Base-by-base conservation (phyloP, 2,888 invertebrate species). In the Rhagophthalmus giganteus region DNA sequence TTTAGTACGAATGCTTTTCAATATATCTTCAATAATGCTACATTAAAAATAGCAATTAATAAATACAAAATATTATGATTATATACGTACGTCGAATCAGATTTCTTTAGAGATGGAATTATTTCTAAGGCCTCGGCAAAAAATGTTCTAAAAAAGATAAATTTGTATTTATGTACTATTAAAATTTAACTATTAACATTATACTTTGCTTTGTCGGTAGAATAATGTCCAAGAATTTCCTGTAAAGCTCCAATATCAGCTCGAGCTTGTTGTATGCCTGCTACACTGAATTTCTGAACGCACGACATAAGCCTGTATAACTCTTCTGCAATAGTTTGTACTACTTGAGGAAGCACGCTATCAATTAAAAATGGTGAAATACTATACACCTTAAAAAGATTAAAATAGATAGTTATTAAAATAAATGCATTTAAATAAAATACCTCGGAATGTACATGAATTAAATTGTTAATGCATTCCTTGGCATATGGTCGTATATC, bases 271-370 rank as follows among this genome's bases (percentile, higher is more conserved):
- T 87, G 80, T 38, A 85, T 84, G 31, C 89, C 88, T 46, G 83
- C 79, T 59, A 79, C 78, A 69, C 83, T 84, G 64, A 87, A 87
- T 54, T 81, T 79, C 52, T 80, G 79, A 7, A 88, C 87, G 71
- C 90, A 90, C 25, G 87, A 85, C 78, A 93, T 89, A 7, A 97
- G 80, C 7, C 96, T 81, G 28, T 91, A 87, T 55, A 96, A 77
- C 78, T 97, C 96, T 76, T 96, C 94, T 57, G 91, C 89, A 48
- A 96, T 90, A 0, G 90, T 92, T 78, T 94, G 90, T 31, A 94
- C 87, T 59, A 96, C 90, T 64, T 87, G 85, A 10, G 84, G 83
- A 31, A 86, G 68, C 20, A 87, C 82, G 58, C 85, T 82, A 12
- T 85, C 81, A 60, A 94, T 82, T 71, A 94, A 81, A 12, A 85